Percentiles rank a stretch among this genome's conserved stretches.
Conservation (phyloP, 1,140 invertebrate genomes). For the Araneus ventricosus region DNA sequence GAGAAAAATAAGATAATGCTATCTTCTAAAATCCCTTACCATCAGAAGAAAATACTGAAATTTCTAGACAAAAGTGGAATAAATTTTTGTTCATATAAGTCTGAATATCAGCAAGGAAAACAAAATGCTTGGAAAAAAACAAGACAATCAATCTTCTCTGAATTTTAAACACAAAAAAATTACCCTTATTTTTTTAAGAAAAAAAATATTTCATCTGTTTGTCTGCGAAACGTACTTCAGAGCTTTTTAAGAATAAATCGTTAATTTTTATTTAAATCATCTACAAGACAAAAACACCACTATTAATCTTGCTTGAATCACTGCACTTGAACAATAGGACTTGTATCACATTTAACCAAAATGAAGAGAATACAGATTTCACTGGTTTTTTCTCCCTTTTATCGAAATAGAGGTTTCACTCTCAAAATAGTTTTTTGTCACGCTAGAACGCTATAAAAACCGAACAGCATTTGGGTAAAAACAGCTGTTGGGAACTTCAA, state of each 20-base stretch:
- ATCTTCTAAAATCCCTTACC: no score
- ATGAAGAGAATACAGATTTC: background rate
- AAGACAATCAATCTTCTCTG: no score
- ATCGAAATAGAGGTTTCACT: conserved; percentile 47
- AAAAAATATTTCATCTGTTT: no score
- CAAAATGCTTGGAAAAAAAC: no score
- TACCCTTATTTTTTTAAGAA: no score
- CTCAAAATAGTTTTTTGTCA: conserved; percentile 49
- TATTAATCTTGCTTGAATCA: background rate
- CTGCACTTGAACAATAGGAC: background rate
- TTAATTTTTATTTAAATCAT: background rate
- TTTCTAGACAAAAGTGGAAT: no score
- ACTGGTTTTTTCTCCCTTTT: conserved; percentile 2
- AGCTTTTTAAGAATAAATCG: background rate
- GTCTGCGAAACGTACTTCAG: no score
- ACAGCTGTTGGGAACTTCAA: conserved; percentile 20
- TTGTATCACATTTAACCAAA: background rate
- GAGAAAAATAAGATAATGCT: no score
- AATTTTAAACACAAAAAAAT: no score
- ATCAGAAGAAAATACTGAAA: no score
- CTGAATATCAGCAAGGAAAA: no score
- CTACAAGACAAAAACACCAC: background rate
- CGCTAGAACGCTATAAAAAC: conserved; percentile 60
- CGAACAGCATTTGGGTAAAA: background rate
- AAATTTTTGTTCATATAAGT: no score